Conservation (phyloP, 2,888 invertebrate genomes). For the Meloe dianella region DNA sequence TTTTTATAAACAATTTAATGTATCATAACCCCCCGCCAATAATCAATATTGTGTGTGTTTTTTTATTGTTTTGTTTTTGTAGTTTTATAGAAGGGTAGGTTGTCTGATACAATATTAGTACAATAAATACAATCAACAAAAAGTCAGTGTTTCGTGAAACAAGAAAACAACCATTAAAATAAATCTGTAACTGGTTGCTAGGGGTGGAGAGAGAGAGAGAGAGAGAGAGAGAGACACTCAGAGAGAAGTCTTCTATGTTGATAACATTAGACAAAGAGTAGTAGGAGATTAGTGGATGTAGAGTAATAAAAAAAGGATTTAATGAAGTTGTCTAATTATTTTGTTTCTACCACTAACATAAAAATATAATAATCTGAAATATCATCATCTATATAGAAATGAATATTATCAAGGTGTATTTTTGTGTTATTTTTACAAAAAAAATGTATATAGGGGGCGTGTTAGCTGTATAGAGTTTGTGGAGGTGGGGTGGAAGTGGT, state of each 20-base stretch:
- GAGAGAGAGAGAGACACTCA: no score
- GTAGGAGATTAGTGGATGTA: not conserved
- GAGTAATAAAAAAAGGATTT: not conserved
- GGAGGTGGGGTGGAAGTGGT: constrained; percentile 21
- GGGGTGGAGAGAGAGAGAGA: not conserved
- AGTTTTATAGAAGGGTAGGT: not conserved
- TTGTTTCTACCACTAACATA: no score
- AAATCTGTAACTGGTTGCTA: constrained; percentile 38
- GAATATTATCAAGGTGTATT: constrained; percentile 31
- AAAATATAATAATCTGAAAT: constrained; percentile 58
- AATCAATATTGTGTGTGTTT: not conserved
- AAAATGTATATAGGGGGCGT: not conserved
- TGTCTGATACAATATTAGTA: constrained; percentile 21
- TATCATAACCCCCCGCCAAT: no score
- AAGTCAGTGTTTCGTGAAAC: constrained; percentile 37
- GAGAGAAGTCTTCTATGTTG: not conserved
- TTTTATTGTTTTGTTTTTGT: not conserved
- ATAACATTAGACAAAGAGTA: not conserved
- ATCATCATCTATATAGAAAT: constrained; percentile 50
- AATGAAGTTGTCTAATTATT: constrained; percentile 43
- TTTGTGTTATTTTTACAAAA: not conserved
- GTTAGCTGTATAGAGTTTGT: not conserved
- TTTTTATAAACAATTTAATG: no score
- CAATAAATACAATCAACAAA: constrained; percentile 39
- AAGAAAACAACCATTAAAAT: constrained; percentile 45